These are phyloP conservation scores for Hetaerina americana DNA, from an alignment of 1,140 invertebrate species.

Conservation along the genomic window DNA sequence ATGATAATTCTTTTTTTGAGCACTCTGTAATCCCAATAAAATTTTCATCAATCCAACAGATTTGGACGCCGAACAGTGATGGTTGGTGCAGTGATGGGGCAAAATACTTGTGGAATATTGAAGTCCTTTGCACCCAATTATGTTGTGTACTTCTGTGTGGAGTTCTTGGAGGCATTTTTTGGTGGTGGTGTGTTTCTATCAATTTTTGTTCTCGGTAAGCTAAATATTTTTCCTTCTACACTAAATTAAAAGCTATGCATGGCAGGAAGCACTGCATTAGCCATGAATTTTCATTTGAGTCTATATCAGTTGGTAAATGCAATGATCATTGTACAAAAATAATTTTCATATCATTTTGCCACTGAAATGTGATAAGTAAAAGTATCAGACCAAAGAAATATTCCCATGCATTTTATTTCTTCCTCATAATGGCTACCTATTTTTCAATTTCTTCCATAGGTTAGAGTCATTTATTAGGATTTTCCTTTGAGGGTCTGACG, in stretches of 20 bases:
- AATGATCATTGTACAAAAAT: too few relatives aligned
- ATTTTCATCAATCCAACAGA: background rate
- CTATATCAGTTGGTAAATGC: background rate
- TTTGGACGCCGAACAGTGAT: background rate
- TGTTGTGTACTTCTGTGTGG: background rate
- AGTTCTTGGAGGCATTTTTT: background rate
- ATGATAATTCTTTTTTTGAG: background rate
- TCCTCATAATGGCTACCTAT: background rate
- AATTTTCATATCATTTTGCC: too few relatives aligned
- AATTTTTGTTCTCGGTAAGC: background rate
- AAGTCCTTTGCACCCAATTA: background rate
- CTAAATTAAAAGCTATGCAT: background rate
- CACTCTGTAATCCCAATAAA: background rate
- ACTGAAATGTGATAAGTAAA: background rate
- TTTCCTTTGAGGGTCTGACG: too few relatives aligned
- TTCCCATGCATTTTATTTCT: background rate
- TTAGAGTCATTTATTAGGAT: too few relatives aligned
- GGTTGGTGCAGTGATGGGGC: background rate
- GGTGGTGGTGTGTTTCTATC: background rate
- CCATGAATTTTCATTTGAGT: background rate
- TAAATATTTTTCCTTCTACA: background rate
- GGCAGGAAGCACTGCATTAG: background rate
- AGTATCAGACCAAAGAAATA: background rate
- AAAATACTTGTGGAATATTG: background rate
- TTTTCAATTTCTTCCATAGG: too few relatives aligned